Percentiles rank a stretch among this genome's conserved stretches.
phyloP scores from a whole-genome alignment of 1,140 invertebrate genomes.

The Orchestia grillus region DNA sequence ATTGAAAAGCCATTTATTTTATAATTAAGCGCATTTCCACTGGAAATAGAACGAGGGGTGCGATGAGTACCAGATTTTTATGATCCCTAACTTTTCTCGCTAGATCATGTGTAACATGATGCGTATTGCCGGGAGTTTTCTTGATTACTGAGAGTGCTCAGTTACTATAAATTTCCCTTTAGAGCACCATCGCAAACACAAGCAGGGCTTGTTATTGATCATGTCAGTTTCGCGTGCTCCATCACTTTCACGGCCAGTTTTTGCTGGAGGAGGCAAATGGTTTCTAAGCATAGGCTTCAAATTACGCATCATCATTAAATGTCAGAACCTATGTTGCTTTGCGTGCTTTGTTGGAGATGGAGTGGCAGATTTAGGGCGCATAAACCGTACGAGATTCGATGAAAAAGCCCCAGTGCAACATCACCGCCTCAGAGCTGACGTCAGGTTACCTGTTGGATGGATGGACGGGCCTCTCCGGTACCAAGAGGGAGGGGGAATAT shows the following conservation, averaged over 20 bases:
- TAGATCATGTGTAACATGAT: neutral
- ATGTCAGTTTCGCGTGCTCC: neutral
- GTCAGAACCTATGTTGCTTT: conserved; percentile 10
- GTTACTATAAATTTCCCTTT: neutral
- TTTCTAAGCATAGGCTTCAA: conserved; percentile 31
- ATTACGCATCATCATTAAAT: conserved; percentile 7
- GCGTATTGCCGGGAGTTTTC: neutral
- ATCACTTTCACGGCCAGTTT: conserved; percentile 24
- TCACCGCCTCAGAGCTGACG: neutral
- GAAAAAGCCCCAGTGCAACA: neutral
- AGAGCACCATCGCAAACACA: neutral
- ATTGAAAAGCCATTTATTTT: too few relatives aligned
- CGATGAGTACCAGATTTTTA: too few relatives aligned
- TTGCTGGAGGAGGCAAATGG: conserved; percentile 9
- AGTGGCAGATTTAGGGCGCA: conserved; percentile 3
- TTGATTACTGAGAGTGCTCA: neutral
- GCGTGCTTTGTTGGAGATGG: neutral
- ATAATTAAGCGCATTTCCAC: too few relatives aligned
- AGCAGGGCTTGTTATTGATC: neutral
- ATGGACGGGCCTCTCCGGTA: neutral
- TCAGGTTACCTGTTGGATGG: neutral
- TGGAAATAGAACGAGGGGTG: too few relatives aligned
- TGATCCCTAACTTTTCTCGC: too few relatives aligned
- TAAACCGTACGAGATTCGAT: neutral
- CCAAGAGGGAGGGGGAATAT: neutral